phyloP scores from a whole-genome alignment of 1,140 invertebrate genomes.

The Drosophila neocordata region DNA sequence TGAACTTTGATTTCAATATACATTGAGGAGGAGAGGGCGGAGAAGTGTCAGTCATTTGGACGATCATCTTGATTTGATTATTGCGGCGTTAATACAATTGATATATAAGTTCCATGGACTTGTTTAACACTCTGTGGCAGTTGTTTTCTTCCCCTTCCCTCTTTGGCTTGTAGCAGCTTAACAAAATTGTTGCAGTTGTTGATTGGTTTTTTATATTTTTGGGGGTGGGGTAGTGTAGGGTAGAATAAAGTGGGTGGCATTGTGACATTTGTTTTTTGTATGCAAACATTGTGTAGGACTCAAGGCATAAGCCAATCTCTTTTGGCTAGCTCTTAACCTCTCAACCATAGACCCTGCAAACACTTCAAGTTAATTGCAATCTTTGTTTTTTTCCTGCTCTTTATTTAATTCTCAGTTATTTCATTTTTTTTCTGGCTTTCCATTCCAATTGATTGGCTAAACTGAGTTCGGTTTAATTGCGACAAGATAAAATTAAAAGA shows the following conservation, averaged over 20 bases:
- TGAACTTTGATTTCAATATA: conserved; percentile 61
- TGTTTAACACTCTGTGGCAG: conserved; percentile 55
- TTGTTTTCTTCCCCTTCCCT: too few species aligned
- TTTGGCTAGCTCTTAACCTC: conserved; percentile 26
- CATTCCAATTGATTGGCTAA: conserved; percentile 27
- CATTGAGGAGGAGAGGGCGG: conserved; percentile 4
- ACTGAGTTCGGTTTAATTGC: conserved; percentile 58
- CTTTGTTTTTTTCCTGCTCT: conserved; percentile 28
- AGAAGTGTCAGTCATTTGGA: conserved; percentile 45
- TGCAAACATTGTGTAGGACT: conserved; percentile 6
- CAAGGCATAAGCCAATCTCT: conserved; percentile 52
- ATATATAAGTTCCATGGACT: conserved; percentile 50
- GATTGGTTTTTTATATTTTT: conserved; percentile 66
- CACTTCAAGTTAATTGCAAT: conserved; percentile 51
- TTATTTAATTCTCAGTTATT: background rate
- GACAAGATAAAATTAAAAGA: conserved; percentile 10
- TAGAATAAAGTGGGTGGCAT: background rate
- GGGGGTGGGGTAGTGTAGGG: background rate
- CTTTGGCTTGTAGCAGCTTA: conserved; percentile 53
- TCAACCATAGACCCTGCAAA: conserved; percentile 23
- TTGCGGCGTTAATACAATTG: conserved; percentile 75
- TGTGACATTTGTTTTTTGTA: conserved; percentile 65
- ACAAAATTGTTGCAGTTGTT: conserved; percentile 61
- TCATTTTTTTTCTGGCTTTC: conserved; percentile 11
- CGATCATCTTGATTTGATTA: conserved; percentile 79